Evolutionary conservation across 1,140 invertebrate genomes (phyloP).

Genomic region (Neomicropteryx cornuta): DNA sequence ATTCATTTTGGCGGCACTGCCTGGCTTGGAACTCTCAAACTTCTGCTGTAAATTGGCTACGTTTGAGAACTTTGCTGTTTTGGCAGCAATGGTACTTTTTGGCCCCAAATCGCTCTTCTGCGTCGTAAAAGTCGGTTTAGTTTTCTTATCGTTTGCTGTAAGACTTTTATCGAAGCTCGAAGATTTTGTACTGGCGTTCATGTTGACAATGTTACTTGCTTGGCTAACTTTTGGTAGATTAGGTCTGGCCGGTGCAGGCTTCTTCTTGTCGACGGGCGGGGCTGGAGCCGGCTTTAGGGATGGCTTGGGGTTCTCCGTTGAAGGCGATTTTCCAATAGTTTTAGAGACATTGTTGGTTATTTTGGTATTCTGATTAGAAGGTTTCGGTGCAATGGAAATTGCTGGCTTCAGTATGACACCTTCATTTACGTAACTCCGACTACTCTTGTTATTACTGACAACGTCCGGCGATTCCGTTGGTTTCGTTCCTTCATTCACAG

Average conservation of each 20-base stretch:
- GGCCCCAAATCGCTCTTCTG: conserved; percentile 29
- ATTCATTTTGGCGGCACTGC: conserved; percentile 27
- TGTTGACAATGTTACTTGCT: conserved; percentile 25
- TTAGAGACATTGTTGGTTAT: conserved; percentile 14
- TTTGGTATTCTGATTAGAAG: neutral
- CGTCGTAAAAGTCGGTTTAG: conserved; percentile 24
- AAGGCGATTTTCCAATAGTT: conserved; percentile 24
- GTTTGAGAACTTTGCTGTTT: conserved; percentile 48
- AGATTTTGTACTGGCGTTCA: conserved; percentile 29
- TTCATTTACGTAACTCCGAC: no score
- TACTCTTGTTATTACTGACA: conserved; percentile 40
- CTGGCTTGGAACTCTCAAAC: conserved; percentile 49
- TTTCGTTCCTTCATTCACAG: conserved; percentile 27
- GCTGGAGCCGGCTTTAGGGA: conserved; percentile 23
- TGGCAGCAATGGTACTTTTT: conserved; percentile 34
- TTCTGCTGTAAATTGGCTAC: conserved; percentile 64
- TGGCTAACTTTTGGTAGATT: conserved; percentile 21
- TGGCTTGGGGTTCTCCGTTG: conserved; percentile 18
- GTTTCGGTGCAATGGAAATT: neutral
- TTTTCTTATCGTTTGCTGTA: conserved; percentile 29
- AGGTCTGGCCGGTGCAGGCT: conserved; percentile 12
- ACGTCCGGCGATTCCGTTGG: conserved; percentile 50
- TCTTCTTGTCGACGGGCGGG: conserved; percentile 19
- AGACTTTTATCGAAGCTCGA: conserved; percentile 33
- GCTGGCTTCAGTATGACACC: conserved; percentile 14